Evolutionary conservation across 2,888 invertebrate species (phyloP).

Genomic region (Bedellia somnulentella): DNA sequence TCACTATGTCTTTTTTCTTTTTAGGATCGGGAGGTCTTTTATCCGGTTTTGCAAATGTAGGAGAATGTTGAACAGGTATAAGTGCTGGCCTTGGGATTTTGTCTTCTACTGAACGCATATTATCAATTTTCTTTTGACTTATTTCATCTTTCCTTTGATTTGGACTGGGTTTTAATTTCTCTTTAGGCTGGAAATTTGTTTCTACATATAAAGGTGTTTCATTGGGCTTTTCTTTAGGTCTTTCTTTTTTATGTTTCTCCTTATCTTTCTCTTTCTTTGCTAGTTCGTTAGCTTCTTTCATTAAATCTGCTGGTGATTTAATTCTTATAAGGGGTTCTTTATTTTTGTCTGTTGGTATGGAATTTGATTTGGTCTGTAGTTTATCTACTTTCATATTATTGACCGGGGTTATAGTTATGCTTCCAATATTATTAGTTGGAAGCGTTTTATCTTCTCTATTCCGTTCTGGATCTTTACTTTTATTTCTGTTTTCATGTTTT

Average conservation of each 20-base stretch:
- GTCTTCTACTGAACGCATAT: conserved; percentile 33
- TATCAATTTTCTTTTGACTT: conserved; percentile 35
- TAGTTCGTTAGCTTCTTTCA: conserved; percentile 32
- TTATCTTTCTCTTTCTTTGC: conserved; percentile 20
- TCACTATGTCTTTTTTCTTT: conserved; percentile 42
- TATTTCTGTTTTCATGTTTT: conserved; percentile 17
- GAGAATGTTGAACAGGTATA: conserved; percentile 39
- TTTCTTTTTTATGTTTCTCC: conserved; percentile 5
- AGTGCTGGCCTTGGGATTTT: conserved; percentile 40
- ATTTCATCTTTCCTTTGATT: conserved; percentile 27
- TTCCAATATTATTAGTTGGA: conserved; percentile 42
- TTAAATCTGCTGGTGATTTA: conserved; percentile 41
- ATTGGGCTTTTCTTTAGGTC: conserved; percentile 15
- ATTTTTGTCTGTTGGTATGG: conserved; percentile 15
- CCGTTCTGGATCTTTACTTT: conserved; percentile 18
- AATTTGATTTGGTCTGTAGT: conserved; percentile 7
- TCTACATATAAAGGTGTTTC: conserved; percentile 34
- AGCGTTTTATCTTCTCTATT: conserved; percentile 31
- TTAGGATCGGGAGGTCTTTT: conserved; percentile 40
- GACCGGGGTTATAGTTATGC: conserved; percentile 50
- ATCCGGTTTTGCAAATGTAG: conserved; percentile 46
- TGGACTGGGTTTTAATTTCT: conserved; percentile 26
- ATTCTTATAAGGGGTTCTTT: conserved; percentile 35
- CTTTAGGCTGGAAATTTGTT: conserved; percentile 26
- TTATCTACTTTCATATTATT: conserved; percentile 19